Conservation (phyloP, 1,140 invertebrate genomes). For the Nomia melanderi region DNA sequence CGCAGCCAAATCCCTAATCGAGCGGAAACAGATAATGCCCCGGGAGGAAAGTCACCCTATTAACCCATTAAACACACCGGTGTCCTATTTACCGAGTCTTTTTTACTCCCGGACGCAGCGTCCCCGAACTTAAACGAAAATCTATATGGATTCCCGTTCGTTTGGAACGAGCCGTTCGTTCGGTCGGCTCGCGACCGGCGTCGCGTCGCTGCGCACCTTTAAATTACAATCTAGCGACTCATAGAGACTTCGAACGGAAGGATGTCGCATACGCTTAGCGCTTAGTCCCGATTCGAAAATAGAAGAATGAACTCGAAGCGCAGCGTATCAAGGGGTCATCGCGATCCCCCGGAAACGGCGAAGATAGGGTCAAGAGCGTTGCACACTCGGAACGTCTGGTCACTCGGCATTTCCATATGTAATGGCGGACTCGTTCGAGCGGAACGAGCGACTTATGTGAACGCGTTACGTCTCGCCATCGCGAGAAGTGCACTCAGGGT, state of each 20-base stretch:
- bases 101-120: background rate
- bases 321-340: background rate
- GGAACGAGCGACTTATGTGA: slow-evolving; percentile 17
- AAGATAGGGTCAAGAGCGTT: slow-evolving; percentile 54
- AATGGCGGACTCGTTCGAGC: slow-evolving; percentile 20
- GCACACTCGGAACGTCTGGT: slow-evolving; percentile 37
- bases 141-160: background rate
- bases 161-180: background rate
- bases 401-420: slow-evolving; percentile 58
- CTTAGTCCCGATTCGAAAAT: background rate
- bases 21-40: slow-evolving; percentile 39
- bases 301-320: background rate
- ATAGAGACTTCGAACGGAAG: too few species aligned
- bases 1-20: slow-evolving; percentile 29
- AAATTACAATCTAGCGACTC: too few species aligned
- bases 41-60: slow-evolving; percentile 27
- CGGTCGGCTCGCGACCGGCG: too few species aligned
- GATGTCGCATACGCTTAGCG: too few species aligned
- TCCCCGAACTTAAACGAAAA: background rate
- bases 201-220: too few species aligned
- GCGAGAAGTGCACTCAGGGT: slow-evolving; percentile 17
- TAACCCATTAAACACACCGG: slow-evolving; percentile 36
- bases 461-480: slow-evolving; percentile 1
- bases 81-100: slow-evolving; percentile 23
- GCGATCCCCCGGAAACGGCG: slow-evolving; percentile 22